phyloP scores from a whole-genome alignment of 2,113 vertebrate species.

The Pygathrix nemaeus region DNA sequence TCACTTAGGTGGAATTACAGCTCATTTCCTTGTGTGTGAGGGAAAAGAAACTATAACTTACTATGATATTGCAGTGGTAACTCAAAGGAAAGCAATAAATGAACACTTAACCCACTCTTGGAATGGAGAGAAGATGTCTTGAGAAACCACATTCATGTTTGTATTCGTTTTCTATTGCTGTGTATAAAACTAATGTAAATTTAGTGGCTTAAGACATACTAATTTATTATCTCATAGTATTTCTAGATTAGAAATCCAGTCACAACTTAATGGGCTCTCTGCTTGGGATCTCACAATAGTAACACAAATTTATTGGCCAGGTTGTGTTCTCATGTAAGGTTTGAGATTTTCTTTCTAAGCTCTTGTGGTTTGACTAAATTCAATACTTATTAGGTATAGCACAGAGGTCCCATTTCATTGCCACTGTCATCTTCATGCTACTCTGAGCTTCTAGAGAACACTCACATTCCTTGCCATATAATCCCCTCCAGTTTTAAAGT shows the following conservation, averaged over 20 bases:
- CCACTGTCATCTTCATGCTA: not conserved
- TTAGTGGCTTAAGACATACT: not conserved
- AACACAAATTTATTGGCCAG: not conserved
- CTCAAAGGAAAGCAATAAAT: not conserved
- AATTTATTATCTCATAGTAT: not conserved
- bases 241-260: not conserved
- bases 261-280: not conserved
- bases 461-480: not conserved
- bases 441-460: not conserved
- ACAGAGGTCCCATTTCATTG: not conserved
- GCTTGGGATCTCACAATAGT: not conserved
- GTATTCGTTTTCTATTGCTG: not conserved
- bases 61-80: not conserved
- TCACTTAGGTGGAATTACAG: not conserved
- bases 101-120: not conserved
- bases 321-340: not conserved
- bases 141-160: not conserved
- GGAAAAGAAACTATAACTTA: not conserved
- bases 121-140: not conserved
- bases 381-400: not conserved
- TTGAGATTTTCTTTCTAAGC: not conserved
- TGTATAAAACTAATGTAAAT: not conserved
- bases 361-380: not conserved
- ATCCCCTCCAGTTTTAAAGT: not conserved
- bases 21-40: not conserved